Percentiles rank a stretch among this genome's conserved stretches.
Conservation (phyloP, 2,113 vertebrate genomes). For the Petromus typicus region DNA sequence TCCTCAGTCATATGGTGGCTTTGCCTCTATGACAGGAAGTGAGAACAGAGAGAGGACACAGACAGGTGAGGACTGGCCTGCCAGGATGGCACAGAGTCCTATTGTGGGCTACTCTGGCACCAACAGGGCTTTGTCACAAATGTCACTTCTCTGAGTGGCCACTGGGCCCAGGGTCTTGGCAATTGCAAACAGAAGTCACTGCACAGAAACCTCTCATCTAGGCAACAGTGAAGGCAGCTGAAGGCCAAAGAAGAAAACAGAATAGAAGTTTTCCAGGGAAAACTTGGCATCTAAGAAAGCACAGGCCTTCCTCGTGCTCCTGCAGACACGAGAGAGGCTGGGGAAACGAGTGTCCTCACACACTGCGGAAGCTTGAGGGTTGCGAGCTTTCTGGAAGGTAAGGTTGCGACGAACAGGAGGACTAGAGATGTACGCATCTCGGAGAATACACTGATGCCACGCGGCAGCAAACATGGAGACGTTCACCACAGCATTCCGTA, state of each 20-base stretch:
- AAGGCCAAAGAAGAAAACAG: not conserved
- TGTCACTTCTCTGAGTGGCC: accelerated
- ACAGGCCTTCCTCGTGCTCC: not conserved
- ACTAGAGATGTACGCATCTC: not conserved
- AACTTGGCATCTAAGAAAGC: not conserved
- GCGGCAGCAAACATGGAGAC: not conserved
- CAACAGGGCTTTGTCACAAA: not conserved
- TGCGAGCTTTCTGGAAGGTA: not conserved
- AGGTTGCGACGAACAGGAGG: too few relatives aligned
- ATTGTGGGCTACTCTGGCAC: accelerated
- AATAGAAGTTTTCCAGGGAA: not conserved
- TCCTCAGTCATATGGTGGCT: not conserved
- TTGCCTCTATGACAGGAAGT: not conserved
- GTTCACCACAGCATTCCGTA: accelerated
- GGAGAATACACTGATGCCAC: not conserved
- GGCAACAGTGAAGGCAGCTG: not conserved
- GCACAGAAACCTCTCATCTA: not conserved
- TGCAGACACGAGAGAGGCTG: not conserved
- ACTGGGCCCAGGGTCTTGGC: too few relatives aligned
- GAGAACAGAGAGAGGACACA: not conserved
- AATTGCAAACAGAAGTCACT: not conserved
- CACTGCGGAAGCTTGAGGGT: not conserved
- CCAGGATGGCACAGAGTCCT: not conserved
- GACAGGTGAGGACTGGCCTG: not conserved
- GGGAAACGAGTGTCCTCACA: not conserved